Evolutionary conservation across 2,888 invertebrate genomes (phyloP), one percentile per base, ranked within the genome.

Genomic region (Micoletzkya japonica): DNA sequence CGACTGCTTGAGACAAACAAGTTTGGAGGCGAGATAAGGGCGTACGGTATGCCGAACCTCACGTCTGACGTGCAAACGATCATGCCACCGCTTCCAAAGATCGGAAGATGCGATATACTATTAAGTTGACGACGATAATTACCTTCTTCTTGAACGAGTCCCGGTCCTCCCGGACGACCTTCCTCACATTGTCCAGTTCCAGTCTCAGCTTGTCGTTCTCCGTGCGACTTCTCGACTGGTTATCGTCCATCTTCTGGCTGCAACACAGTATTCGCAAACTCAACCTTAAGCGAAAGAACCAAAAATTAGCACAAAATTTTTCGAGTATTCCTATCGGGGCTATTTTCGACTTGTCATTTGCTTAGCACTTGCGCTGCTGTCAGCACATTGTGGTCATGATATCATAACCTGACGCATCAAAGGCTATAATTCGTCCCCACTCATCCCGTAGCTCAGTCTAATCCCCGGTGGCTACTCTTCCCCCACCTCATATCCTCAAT

Each of bases 401-500:
- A n/a, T n/a, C n/a, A n/a, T n/a, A n/a, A n/a, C n/a, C n/a, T n/a
- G n/a, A n/a, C n/a, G n/a, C n/a, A n/a, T n/a, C n/a, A n/a, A n/a
- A n/a, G n/a, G n/a, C n/a, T n/a, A n/a, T n/a, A n/a, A n/a, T n/a
- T n/a, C n/a, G n/a, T n/a, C n/a, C n/a, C n/a, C n/a, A n/a, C n/a
- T n/a, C n/a, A n/a, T n/a, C n/a, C n/a, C 30, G 17, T 17, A 30
- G 10, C 6, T 4, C 17, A 57, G 6, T 30, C 30, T 30, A 24
- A 63, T 26, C 32, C n/a, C 24, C n/a, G 30, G 28, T 7, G 50
- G 24, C 37, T 34, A 66, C n/a, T n/a, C 44, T 20, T 14, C n/a
- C 39, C n/a, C 34, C 63, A 66, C 64, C 64, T 66, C 64, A 66
- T 66, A 37, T 66, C 54, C 37, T 66, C 64, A 44, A 66, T 66